These are phyloP conservation scores for Diarsia brunnea DNA, from an alignment of 2,888 invertebrate genomes.

Conservation along the genomic window DNA sequence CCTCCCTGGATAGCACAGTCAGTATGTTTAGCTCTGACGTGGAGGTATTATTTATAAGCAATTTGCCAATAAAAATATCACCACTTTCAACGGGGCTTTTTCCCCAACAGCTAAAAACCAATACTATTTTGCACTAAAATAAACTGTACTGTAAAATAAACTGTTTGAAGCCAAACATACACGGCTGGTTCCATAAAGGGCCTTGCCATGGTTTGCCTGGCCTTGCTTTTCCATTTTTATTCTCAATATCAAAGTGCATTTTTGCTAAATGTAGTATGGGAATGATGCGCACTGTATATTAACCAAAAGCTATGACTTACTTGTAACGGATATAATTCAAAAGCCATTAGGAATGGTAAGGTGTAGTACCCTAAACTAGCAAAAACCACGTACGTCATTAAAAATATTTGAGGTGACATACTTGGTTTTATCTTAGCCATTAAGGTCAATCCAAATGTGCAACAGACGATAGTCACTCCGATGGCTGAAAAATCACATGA, in stretches of 20 bases:
- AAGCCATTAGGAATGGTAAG: constrained; percentile 78
- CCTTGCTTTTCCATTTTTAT: too few relatives aligned
- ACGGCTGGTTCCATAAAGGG: too few relatives aligned
- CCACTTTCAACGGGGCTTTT: too few relatives aligned
- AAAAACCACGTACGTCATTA: constrained; percentile 71
- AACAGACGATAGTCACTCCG: constrained; percentile 71
- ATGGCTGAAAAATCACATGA: constrained; percentile 70
- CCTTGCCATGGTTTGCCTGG: too few relatives aligned
- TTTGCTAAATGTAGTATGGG: background rate
- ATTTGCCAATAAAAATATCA: too few relatives aligned
- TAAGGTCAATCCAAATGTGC: constrained; percentile 67
- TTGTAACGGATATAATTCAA: constrained; percentile 81
- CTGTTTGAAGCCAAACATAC: background rate
- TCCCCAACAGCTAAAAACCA: too few relatives aligned
- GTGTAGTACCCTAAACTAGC: constrained; percentile 78
- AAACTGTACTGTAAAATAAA: too few relatives aligned
- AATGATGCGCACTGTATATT: background rate
- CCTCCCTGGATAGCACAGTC: too few relatives aligned
- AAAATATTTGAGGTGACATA: constrained; percentile 71
- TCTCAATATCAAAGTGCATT: background rate
- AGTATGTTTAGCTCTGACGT: too few relatives aligned
- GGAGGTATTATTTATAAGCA: too few relatives aligned
- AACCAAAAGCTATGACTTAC: constrained; percentile 65
- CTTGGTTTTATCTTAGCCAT: constrained; percentile 49
- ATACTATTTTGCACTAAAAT: too few relatives aligned